Evolutionary conservation across 1,140 invertebrate species (phyloP).

Genomic region (Saccostrea glomerata): DNA sequence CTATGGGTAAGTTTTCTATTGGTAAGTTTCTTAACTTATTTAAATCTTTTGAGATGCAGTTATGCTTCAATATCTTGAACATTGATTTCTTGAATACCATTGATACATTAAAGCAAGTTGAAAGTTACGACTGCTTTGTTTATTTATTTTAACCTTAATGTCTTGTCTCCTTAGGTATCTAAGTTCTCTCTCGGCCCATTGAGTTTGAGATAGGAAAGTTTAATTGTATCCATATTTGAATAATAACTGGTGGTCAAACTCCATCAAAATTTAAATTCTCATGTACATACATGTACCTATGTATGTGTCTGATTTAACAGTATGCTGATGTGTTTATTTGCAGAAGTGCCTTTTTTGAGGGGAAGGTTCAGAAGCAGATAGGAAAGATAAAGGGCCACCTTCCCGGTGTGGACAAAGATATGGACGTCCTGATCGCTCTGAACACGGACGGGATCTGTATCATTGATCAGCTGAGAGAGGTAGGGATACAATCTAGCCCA

Average conservation of each 20-base stretch:
- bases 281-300: too few species aligned
- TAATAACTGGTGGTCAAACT: neutral
- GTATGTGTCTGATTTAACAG: neutral
- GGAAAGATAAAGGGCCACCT: constrained; percentile 49
- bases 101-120: too few species aligned
- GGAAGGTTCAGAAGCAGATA: constrained; percentile 49
- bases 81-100: too few species aligned
- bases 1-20: constrained; percentile 85
- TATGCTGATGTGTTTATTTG: neutral
- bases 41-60: too few species aligned
- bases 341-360: constrained; percentile 60
- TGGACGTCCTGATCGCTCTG: constrained; percentile 81
- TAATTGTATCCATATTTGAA: too few species aligned
- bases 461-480: constrained; percentile 90
- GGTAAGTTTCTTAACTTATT: constrained; percentile 14
- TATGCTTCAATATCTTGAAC: too few species aligned
- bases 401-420: constrained; percentile 40
- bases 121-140: too few species aligned
- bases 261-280: neutral
- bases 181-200: too few species aligned
- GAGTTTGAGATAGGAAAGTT: too few species aligned
- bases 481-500: constrained; percentile 80
- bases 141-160: too few species aligned
- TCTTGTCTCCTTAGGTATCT: too few species aligned
- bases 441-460: constrained; percentile 92